Base-by-base conservation (phyloP, 2,113 vertebrate genomes). In the Anolis carolinensis region DNA sequence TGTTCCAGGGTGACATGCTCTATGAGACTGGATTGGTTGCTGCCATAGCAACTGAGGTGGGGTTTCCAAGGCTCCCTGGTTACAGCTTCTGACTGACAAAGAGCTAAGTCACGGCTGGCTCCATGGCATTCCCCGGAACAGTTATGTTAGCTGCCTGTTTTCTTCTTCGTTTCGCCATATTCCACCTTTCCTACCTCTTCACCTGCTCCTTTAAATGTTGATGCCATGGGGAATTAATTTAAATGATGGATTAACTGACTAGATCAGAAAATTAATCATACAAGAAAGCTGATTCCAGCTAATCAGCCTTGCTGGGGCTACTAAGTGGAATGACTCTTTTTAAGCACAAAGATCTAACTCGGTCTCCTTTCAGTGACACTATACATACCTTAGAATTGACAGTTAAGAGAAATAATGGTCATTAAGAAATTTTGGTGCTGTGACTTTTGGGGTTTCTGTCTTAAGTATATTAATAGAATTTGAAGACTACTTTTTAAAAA, bases 1-100 rank as follows among this genome's bases (percentile, higher is more conserved):
- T 78, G 80, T 87, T 87, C 72, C 79, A 82, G 62, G 80, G 50
- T 87, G 86, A 87, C 80, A 78, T 82, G 86, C 63, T 77, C 86
- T 78, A 67, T 62, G 27, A 72, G 81, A 48, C 81, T 71, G 79
- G 79, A 87, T 87, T 87, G 86, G 86, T 79, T 87, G 86, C 81
- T 87, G 63, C 80, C 63, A 87, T 82, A 48, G 86, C 71, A 82
- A 87, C 81, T 70, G 86, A 82, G 86, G 86, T 77, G 86, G 80
- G 74, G 73, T 67, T 87, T 82, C 62, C 72, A 65, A 82, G 81
- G 86, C 80, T 82, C 79, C 86, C 72, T 76, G 73, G 73, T 78
- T 82, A 82, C 86, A 16, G 80, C 52, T 78, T 82, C 80, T 48
- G 81, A 87, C 74, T 59, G 86, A 82, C 80, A 77, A 82, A 71